A percentile compares a stretch with the other conserved stretches of the same genome.
Conservation (phyloP, 1,140 invertebrate genomes). For the Diploscapter pachys region DNA sequence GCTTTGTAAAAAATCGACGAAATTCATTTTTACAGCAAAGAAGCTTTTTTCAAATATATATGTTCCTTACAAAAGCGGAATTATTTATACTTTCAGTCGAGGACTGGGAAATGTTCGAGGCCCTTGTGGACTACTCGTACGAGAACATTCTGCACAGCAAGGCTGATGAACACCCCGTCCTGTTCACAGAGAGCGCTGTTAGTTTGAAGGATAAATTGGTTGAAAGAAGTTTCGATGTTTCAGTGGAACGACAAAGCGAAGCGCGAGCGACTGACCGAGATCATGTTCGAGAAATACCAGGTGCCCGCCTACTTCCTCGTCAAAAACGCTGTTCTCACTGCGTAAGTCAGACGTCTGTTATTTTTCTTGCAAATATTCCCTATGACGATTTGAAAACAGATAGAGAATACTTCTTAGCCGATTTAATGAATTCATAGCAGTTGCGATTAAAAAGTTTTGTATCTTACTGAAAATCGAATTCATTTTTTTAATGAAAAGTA, state of each 20-base stretch:
- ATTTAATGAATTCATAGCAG: too few relatives aligned
- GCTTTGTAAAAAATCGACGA: too few relatives aligned
- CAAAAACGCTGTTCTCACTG: conserved; percentile 87
- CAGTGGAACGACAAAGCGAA: conserved; percentile 80
- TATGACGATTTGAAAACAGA: too few relatives aligned
- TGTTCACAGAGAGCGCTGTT: conserved; percentile 85
- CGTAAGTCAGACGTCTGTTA: conserved; percentile 64
- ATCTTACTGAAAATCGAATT: not conserved
- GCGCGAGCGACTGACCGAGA: conserved; percentile 82
- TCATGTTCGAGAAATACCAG: conserved; percentile 94
- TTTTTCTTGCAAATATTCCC: conserved; percentile 15
- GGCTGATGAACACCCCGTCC: conserved; percentile 80
- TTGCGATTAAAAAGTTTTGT: too few relatives aligned
- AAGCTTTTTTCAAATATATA: conserved; percentile 3
- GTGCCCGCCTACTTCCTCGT: conserved; percentile 90
- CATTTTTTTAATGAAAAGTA: not conserved
- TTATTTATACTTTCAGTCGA: conserved; percentile 66
- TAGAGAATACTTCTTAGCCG: too few relatives aligned
- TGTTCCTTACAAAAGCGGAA: not conserved
- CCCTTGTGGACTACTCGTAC: conserved; percentile 81
- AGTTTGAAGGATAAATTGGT: not conserved
- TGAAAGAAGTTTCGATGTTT: not conserved
- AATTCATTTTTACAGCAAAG: not conserved
- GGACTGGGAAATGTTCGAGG: conserved; percentile 93
- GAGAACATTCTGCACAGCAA: conserved; percentile 77